phyloP scores from a whole-genome alignment of 2,113 vertebrate species.

The Periophthalmus modestus region DNA sequence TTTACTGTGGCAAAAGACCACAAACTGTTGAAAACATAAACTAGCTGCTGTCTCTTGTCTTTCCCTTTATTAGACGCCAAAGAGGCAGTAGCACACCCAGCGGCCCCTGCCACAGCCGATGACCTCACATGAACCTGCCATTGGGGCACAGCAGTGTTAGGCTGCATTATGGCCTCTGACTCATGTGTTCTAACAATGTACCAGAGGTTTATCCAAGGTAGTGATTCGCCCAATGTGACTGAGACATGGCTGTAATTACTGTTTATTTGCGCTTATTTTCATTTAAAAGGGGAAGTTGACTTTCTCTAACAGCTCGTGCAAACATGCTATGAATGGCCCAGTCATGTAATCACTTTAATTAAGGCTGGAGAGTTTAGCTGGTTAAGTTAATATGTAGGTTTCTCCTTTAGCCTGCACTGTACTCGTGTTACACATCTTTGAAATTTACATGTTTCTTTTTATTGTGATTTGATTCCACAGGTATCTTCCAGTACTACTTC shows the following conservation, averaged over 20 bases:
- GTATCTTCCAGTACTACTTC: no score
- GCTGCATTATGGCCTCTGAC: conserved; percentile 66
- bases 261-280: conserved; percentile 82
- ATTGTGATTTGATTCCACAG: not conserved
- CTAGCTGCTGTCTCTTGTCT: not conserved
- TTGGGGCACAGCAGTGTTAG: conserved; percentile 66
- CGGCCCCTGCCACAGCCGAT: conserved; percentile 46
- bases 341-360: conserved; percentile 67
- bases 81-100: conserved; percentile 22
- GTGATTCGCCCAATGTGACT: conserved; percentile 75
- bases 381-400: conserved; percentile 51
- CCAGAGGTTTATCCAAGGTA: conserved; percentile 74
- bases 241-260: conserved; percentile 74
- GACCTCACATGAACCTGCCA: conserved; percentile 68
- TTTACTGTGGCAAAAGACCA: no score
- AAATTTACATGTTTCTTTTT: not conserved
- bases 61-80: no score
- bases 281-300: conserved; percentile 74
- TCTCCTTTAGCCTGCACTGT: conserved; percentile 50
- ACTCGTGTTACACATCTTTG: conserved; percentile 34
- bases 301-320: conserved; percentile 68
- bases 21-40: not conserved
- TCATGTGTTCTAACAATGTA: conserved; percentile 61
- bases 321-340: conserved; percentile 64
- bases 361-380: conserved; percentile 52